Evolutionary conservation across 2,888 invertebrate species (phyloP), one percentile per base, ranked within the genome.

Genomic region (Gymnocheta viridis): DNA sequence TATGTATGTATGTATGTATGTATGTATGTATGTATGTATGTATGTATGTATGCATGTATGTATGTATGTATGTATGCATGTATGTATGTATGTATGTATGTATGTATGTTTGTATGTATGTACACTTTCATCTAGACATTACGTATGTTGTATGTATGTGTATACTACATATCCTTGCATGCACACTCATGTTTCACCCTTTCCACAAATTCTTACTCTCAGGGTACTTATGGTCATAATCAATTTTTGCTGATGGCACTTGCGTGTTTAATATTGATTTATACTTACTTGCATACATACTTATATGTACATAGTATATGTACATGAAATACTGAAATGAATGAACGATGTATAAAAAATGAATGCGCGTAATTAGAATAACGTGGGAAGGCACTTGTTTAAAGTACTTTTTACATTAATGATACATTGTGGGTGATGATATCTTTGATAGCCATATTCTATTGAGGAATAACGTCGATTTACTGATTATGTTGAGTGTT

Each of bases 171-270:
- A 19, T 7, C 44, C 47, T 29, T 29, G 29, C 29, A 29, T 49
- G 24, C 44, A 51, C 5, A 35, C 66, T 22, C 29, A 44, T 29
- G 5, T 19, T 12, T 14, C 17, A 10, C 58, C 38, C 54, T 14
- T 27, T 27, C 27, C 38, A 1, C 35, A n/a, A 32, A 19, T 64
- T 78, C 17, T 29, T 62, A 47, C 62, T 66, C 17, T 49, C 22
- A 66, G 56, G 17, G 32, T 67, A 67, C 80, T 76, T 77, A 41
- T 67, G 83, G 72, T 72, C 76, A 66, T 80, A 83, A 83, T 83
- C 80, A 83, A 83, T 81, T 84, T 77, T 69, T 69, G 32, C 73
- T 81, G 84, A 84, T 84, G 81, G 81, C 77, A 81, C 81, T 84
- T 84, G 84, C 84, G 79, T 83, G 82, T 76, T 79, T 74, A 56